Evolutionary conservation across 2,888 invertebrate species (phyloP), one percentile per base, ranked within the genome.

Genomic region (Leucophora obtusa): DNA sequence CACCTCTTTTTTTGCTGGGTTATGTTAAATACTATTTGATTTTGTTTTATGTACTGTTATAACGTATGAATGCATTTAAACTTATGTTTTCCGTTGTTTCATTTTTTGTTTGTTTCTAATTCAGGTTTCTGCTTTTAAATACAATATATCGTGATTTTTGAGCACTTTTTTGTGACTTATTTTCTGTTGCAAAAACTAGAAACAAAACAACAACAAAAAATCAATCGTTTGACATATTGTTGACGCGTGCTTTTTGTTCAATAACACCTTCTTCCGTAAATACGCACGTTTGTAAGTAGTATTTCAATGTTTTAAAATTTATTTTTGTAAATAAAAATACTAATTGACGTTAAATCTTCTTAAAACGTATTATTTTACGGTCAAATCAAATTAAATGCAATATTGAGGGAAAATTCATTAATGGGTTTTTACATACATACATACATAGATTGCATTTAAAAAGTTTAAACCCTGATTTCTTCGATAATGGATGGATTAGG

Each of bases 41-140:
- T 47, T 73, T 51, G 50, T 53, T 43, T 51, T 14, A 43, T 59
- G 38, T 59, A 68, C 38, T 51, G 53, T 3, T 9, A 5, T 28
- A 59, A 5, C 21, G 10, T 53, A 2, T 59, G 7, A 58, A 70
- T 80, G 68, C 68, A 68, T 75, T 80, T 72, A 11, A 72, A 72
- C 58, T 75, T 80, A 72, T 76, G 76, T 76, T 76, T 80, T 80
- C 76, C 80, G 76, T 63, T 80, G 56, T 80, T 56, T 76, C 38
- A n/a, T n/a, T n/a, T 68, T 63, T 18, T 59, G 43, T 63, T 6
- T 63, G 21, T 60, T 53, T 65, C 50, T 28, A 68, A 54, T 68
- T 47, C 28, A 33, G 18, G 60, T 62, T 69, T 51, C 50, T 47
- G 43, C 35, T 10, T 43, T 33, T 14, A 43, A 24, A 24, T 28